phyloP scores from a whole-genome alignment of 2,888 invertebrate species.

The Ectemnius continuus region DNA sequence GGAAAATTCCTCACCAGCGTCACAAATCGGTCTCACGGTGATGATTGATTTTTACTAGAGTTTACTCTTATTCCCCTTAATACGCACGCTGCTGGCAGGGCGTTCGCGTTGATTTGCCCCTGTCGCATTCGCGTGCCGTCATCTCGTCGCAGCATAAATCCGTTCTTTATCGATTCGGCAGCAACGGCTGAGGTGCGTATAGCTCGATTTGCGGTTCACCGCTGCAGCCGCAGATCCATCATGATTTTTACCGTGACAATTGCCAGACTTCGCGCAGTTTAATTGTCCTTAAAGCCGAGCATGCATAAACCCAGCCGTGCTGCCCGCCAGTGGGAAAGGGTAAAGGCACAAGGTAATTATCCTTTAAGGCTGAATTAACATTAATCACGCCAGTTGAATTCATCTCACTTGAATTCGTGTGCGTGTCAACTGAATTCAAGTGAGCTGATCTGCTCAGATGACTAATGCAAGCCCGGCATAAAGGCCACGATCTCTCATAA shows the following conservation, averaged over 20 bases:
- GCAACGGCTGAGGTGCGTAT: slow-evolving; percentile 52
- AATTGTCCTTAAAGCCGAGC: slow-evolving; percentile 58
- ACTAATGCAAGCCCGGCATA: too few relatives aligned
- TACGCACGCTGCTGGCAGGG: slow-evolving; percentile 11
- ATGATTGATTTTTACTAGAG: slow-evolving; percentile 10
- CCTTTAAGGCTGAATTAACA: too few relatives aligned
- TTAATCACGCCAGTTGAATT: background rate
- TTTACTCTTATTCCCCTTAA: slow-evolving; percentile 38
- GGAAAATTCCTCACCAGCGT: too few relatives aligned
- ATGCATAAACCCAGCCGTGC: background rate
- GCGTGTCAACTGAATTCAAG: background rate
- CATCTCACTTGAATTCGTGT: slow-evolving; percentile 7
- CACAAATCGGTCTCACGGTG: background rate
- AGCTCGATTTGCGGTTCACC: slow-evolving; percentile 61
- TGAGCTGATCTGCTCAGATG: slow-evolving; percentile 11
- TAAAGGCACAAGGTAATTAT: too few relatives aligned
- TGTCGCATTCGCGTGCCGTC: slow-evolving; percentile 22
- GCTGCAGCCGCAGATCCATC: slow-evolving; percentile 57
- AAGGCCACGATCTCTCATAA: too few relatives aligned
- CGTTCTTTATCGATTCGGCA: slow-evolving; percentile 58
- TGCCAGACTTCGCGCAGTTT: slow-evolving; percentile 54
- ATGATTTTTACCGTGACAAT: slow-evolving; percentile 56
- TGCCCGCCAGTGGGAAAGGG: too few relatives aligned
- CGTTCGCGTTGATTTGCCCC: slow-evolving; percentile 41
- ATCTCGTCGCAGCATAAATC: slow-evolving; percentile 34